phyloP scores from a whole-genome alignment of 1,140 invertebrate genomes.

The Paraescarpia echinospica region DNA sequence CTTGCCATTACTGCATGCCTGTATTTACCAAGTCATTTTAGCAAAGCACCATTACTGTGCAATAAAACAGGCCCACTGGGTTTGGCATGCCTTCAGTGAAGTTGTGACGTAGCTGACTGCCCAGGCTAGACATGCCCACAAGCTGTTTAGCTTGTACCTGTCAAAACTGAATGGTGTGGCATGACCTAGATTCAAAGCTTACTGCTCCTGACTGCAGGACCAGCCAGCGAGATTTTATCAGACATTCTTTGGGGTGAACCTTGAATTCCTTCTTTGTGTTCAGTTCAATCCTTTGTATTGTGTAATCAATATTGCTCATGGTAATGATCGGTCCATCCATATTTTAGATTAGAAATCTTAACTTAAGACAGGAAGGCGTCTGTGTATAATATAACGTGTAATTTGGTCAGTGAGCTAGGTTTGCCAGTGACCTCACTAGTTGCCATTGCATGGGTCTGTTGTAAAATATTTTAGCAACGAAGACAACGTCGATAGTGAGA shows the following conservation, averaged over 20 bases:
- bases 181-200: neutral
- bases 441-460: neutral
- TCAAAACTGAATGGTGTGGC: neutral
- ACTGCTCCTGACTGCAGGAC: neutral
- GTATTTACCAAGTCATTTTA: neutral
- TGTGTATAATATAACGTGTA: neutral
- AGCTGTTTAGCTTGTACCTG: neutral
- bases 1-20: neutral
- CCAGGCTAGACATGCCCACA: neutral
- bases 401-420: neutral
- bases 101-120: neutral
- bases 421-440: neutral
- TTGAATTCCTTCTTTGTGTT: conserved; percentile 1
- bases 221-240: neutral
- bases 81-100: neutral
- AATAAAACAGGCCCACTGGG: neutral
- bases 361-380: neutral
- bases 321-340: neutral
- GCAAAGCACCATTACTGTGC: conserved; percentile 3
- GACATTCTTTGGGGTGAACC: neutral
- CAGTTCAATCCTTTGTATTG: neutral
- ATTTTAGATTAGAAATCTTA: neutral
- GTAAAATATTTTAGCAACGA: neutral
- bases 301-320: neutral
- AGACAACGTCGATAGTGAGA: neutral